A percentile compares a stretch with the other conserved stretches of the same genome.
Evolutionary conservation across 2,797 vertebrate species (phyloP).

Genomic region (Adelosebastes latens): DNA sequence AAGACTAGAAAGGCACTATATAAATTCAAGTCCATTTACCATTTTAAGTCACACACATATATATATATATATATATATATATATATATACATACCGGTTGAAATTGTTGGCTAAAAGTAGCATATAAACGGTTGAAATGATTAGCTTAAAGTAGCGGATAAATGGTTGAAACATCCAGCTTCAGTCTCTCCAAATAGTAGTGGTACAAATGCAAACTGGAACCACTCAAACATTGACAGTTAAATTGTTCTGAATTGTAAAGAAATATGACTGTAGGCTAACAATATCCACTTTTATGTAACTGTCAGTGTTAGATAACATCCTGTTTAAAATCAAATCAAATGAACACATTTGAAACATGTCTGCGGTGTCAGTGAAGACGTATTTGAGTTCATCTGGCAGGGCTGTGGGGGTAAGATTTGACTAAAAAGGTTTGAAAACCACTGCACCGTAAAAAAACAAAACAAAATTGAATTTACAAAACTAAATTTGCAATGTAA

Average conservation of each 20-base stretch:
- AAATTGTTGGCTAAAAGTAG: not conserved
- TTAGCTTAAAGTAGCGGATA: not conserved
- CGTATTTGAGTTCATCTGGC: not conserved
- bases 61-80: too few species aligned
- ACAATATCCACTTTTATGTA: not conserved
- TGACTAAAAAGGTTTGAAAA: not conserved
- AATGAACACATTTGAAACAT: not conserved
- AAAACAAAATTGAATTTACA: not conserved
- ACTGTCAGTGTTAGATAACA: not conserved
- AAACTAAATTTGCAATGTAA: conserved; percentile 19
- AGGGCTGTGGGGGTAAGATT: not conserved
- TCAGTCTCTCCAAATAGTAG: not conserved
- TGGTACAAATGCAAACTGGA: not conserved
- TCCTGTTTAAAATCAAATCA: not conserved
- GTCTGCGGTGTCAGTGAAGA: not conserved
- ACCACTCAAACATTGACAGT: not conserved
- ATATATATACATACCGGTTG: too few species aligned
- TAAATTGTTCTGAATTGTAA: not conserved
- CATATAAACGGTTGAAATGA: accelerated
- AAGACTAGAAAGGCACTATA: too few species aligned
- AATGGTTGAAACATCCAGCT: not conserved
- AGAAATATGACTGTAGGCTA: not conserved
- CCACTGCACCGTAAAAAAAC: not conserved
- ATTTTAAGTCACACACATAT: too few species aligned
- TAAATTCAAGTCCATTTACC: too few species aligned